Evolutionary conservation across 2,888 invertebrate genomes (phyloP).

Genomic region (Omphaloscelis lunosa): DNA sequence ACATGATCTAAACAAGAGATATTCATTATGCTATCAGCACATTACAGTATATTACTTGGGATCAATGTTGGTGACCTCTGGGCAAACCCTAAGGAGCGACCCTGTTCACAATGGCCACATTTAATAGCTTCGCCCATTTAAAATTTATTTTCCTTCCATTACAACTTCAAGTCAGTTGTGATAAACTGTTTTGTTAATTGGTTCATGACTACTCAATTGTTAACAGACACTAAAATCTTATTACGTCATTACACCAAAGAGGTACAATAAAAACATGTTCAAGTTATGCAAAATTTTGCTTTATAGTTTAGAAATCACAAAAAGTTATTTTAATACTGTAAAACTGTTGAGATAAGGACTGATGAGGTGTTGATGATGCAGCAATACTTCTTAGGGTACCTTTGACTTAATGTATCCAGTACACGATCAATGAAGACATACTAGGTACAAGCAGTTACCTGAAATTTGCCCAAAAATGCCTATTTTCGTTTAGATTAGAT

Average conservation of each 20-base stretch:
- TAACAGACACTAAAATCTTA: slow-evolving; percentile 12
- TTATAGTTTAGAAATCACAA: not conserved
- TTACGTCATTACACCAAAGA: slow-evolving; percentile 9
- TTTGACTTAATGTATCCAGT: slow-evolving; percentile 37
- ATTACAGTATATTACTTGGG: slow-evolving; percentile 17
- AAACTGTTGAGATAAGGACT: not conserved
- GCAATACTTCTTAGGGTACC: slow-evolving; percentile 15
- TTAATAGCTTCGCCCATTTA: not conserved
- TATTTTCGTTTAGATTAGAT: not conserved
- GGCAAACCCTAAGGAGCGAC: slow-evolving; percentile 44
- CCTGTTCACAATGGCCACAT: slow-evolving; percentile 7
- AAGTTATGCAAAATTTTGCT: slow-evolving; percentile 14
- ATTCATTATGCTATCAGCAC: slow-evolving; percentile 5
- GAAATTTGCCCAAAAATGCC: not conserved
- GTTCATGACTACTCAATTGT: slow-evolving; percentile 34
- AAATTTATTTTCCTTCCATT: slow-evolving; percentile 35
- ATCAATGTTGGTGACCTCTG: slow-evolving; percentile 39
- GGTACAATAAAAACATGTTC: slow-evolving; percentile 18
- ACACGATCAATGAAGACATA: not conserved
- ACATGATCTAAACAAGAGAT: not conserved
- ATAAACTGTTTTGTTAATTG: slow-evolving; percentile 27
- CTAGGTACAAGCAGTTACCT: not conserved
- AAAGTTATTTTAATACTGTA: not conserved
- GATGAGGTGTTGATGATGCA: slow-evolving; percentile 17
- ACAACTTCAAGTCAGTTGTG: slow-evolving; percentile 17